These are phyloP conservation scores for Dyspetes luteomarginatus DNA, from an alignment of 2,888 invertebrate species.

Conservation along the genomic window DNA sequence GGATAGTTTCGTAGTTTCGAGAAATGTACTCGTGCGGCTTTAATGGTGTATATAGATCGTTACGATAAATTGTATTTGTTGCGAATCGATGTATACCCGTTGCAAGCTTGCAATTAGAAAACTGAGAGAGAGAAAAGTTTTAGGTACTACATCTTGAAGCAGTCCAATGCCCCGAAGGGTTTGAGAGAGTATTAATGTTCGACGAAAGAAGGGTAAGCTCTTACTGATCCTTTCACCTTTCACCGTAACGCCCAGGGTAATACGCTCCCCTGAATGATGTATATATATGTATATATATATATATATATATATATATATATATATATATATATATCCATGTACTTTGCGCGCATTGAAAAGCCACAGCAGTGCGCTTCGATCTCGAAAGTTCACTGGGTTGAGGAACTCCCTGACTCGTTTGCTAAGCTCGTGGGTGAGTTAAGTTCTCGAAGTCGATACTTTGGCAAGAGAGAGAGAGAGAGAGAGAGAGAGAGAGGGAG, in stretches of 20 bases:
- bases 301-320: conserved; percentile 8
- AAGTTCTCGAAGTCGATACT: conserved; percentile 45
- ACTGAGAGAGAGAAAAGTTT: conserved; percentile 45
- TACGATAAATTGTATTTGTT: conserved; percentile 13
- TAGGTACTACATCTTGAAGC: conserved; percentile 28
- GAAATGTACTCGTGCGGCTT: background rate
- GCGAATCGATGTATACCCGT: conserved; percentile 9
- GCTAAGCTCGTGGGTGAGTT: background rate
- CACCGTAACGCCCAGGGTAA: conserved; percentile 40
- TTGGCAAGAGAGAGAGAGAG: background rate
- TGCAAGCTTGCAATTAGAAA: conserved; percentile 37
- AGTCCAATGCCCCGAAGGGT: conserved; percentile 44
- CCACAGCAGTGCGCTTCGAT: conserved; percentile 72
- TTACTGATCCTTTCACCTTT: conserved; percentile 51
- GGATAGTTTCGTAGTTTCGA: background rate
- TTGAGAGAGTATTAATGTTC: conserved; percentile 47
- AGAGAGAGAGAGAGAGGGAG: too few relatives aligned
- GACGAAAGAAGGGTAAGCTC: conserved; percentile 44
- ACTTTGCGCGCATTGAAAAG: conserved; percentile 63
- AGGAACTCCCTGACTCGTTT: conserved; percentile 36
- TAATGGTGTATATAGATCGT: background rate
- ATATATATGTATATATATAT: background rate
- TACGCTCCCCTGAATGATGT: conserved; percentile 6
- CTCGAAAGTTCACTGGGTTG: conserved; percentile 74
- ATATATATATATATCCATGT: background rate